Evolutionary conservation across 1,140 invertebrate genomes (phyloP).

Genomic region (Megalopta genalis): DNA sequence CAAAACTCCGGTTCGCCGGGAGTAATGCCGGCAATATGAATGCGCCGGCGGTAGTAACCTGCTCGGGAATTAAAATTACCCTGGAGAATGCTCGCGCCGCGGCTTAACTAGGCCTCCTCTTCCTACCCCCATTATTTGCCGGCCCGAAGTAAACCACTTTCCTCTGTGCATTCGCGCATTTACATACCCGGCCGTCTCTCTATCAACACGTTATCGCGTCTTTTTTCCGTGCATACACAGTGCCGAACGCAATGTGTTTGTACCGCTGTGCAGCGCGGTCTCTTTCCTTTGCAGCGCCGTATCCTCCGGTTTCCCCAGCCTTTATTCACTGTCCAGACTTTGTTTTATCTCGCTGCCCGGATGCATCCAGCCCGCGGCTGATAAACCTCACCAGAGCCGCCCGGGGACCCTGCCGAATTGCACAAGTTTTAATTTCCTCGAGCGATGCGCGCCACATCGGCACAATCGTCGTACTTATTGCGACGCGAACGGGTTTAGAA

Average conservation of each 20-base stretch:
- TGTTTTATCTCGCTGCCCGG: conserved; percentile 27
- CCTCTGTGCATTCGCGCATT: background rate
- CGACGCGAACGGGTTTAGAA: conserved; percentile 42
- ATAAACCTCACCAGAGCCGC: conserved; percentile 60
- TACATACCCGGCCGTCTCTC: background rate
- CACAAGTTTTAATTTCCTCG: conserved; percentile 73
- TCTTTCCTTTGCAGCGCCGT: background rate
- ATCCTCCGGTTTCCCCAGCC: background rate
- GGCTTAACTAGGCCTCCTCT: conserved; percentile 44
- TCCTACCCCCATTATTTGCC: conserved; percentile 21
- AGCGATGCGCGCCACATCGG: conserved; percentile 27
- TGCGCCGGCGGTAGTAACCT: conserved; percentile 1
- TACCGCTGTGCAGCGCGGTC: background rate
- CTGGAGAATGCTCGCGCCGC: conserved; percentile 57
- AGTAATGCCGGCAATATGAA: conserved; percentile 16
- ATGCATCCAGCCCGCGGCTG: conserved; percentile 55
- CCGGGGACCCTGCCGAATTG: conserved; percentile 60
- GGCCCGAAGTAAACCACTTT: conserved; percentile 17
- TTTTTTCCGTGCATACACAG: background rate
- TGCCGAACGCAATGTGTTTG: background rate
- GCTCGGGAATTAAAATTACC: conserved; percentile 72
- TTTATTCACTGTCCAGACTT: background rate
- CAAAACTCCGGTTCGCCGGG: conserved; percentile 36
- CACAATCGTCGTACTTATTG: conserved; percentile 57
- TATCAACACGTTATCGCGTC: background rate